phyloP scores from a whole-genome alignment of 2,113 vertebrate species.

The Jaculus jaculus region DNA sequence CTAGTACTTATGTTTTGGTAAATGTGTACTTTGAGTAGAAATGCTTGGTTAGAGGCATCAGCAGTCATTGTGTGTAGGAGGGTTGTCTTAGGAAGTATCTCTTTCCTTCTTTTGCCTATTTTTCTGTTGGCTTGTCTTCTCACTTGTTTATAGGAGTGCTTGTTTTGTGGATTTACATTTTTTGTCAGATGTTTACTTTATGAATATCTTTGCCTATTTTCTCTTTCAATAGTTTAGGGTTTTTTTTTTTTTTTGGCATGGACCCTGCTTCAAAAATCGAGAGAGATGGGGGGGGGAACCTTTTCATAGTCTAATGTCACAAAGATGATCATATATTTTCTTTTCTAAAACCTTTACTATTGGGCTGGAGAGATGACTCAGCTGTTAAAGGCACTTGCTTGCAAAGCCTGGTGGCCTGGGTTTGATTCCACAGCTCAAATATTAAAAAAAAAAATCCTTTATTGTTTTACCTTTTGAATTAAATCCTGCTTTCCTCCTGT shows the following conservation, averaged over 20 bases:
- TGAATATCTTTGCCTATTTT: conserved; percentile 24
- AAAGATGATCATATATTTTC: neutral
- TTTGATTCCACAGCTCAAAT: no score
- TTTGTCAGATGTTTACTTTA: conserved; percentile 14
- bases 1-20: neutral
- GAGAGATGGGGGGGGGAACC: neutral
- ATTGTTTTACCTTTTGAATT: neutral
- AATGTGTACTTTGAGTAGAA: neutral
- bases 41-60: neutral
- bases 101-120: conserved; percentile 10
- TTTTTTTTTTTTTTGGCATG: neutral
- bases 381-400: no score
- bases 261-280: neutral
- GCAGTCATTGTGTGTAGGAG: conserved; percentile 10
- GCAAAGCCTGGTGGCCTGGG: no score
- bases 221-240: neutral
- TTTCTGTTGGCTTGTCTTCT: conserved; percentile 7
- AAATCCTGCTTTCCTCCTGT: neutral
- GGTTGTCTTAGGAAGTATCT: neutral
- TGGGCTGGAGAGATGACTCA: no score
- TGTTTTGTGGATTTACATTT: neutral
- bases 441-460: neutral
- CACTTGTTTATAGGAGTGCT: neutral
- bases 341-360: neutral
- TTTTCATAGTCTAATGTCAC: neutral